Conservation (phyloP, 2,888 invertebrate species). For the Dasysyrphus tricinctus region DNA sequence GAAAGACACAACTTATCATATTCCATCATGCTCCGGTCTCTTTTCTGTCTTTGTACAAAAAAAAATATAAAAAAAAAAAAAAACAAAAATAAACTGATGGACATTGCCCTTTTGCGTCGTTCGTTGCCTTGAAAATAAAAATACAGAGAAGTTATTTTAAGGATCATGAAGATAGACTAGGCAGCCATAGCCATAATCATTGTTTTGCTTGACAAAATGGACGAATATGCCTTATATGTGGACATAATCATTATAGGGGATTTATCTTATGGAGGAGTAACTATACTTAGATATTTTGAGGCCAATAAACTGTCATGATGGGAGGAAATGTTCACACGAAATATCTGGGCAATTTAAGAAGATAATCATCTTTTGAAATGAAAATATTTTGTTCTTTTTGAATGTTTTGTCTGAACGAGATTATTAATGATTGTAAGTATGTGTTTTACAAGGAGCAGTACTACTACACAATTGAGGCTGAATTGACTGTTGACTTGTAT, state of each 20-base stretch:
- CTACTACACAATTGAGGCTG: no score
- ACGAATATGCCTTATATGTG: conserved; percentile 34
- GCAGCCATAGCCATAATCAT: no score
- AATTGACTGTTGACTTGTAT: no score
- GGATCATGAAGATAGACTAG: conserved; percentile 23
- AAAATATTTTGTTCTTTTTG: no score
- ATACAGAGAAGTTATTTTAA: conserved; percentile 41
- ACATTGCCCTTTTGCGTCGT: conserved; percentile 51
- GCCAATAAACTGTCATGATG: conserved; percentile 31
- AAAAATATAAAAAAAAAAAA: conserved; percentile 24
- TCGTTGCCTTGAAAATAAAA: conserved; percentile 42
- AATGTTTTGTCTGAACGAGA: no score
- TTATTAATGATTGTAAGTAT: no score
- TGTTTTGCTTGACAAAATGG: conserved; percentile 1
- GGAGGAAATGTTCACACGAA: conserved; percentile 17
- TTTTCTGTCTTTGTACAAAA: background rate
- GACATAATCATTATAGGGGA: conserved; percentile 46
- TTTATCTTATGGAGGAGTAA: background rate
- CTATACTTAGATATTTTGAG: conserved; percentile 30
- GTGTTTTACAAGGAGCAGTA: no score
- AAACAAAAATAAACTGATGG: conserved; percentile 15
- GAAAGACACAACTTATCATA: conserved; percentile 40
- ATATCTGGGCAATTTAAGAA: background rate
- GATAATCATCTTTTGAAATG: no score
- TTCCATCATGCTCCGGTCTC: background rate